Percentiles rank a stretch among this genome's conserved stretches.
phyloP scores from a whole-genome alignment of 1,140 invertebrate species.

The Patella vulgata region DNA sequence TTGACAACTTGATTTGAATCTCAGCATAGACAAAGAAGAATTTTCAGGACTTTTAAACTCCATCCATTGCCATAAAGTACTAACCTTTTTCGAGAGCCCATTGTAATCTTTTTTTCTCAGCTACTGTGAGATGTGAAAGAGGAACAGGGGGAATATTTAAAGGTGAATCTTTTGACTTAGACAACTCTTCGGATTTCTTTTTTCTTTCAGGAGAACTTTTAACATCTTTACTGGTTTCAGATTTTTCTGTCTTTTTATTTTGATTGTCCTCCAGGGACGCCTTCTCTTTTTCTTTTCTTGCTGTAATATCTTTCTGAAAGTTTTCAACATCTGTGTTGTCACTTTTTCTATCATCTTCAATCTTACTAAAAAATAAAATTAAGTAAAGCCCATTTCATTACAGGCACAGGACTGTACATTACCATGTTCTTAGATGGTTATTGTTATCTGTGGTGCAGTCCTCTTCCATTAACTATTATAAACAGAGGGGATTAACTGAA shows the following conservation, averaged over 20 bases:
- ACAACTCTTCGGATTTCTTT: conserved; percentile 2
- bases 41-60: too few relatives aligned
- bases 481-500: too few relatives aligned
- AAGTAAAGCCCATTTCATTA: too few relatives aligned
- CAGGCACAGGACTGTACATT: too few relatives aligned
- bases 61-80: too few relatives aligned
- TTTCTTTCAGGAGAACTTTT: not conserved
- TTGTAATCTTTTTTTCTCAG: conserved; percentile 60
- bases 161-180: conserved; percentile 26
- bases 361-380: too few relatives aligned
- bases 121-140: conserved; percentile 55
- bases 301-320: too few relatives aligned
- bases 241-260: conserved; percentile 12
- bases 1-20: too few relatives aligned
- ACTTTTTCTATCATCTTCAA: conserved; percentile 15
- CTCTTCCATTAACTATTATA: too few relatives aligned
- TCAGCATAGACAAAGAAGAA: too few relatives aligned
- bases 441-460: too few relatives aligned
- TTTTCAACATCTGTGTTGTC: conserved; percentile 2
- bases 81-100: conserved; percentile 63
- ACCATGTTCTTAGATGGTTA: too few relatives aligned
- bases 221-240: conserved; percentile 6
- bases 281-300: not conserved
- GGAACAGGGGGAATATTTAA: conserved; percentile 43
- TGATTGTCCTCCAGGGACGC: conserved; percentile 1